These are phyloP conservation scores for Cephonodes hylas DNA, from an alignment of 2,888 invertebrate genomes.

Conservation along the genomic window DNA sequence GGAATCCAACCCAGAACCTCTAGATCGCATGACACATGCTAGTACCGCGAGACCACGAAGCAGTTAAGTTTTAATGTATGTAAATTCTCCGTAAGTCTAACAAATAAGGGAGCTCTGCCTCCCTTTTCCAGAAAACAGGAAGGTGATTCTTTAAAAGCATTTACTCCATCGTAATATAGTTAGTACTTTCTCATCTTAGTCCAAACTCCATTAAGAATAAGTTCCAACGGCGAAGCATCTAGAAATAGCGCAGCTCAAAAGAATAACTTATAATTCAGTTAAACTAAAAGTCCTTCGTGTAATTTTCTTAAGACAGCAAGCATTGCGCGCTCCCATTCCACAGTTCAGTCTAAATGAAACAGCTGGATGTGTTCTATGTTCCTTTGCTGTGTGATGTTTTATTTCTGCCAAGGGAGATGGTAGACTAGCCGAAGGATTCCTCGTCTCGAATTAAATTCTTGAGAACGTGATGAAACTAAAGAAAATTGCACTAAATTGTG, in stretches of 20 bases:
- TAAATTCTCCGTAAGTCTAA: too few relatives aligned
- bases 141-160: too few relatives aligned
- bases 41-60: too few relatives aligned
- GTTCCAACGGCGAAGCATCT: neutral
- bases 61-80: too few relatives aligned
- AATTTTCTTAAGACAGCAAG: neutral
- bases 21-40: too few relatives aligned
- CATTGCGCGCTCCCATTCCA: neutral
- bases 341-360: neutral
- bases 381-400: conserved; percentile 1
- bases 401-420: neutral
- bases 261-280: neutral
- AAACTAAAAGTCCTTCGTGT: neutral
- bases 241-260: neutral
- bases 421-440: neutral
- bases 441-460: conserved; percentile 5
- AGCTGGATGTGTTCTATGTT: neutral
- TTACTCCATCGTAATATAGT: too few relatives aligned
- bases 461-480: conserved; percentile 4
- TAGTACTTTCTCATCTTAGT: too few relatives aligned
- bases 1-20: too few relatives aligned
- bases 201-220: too few relatives aligned
- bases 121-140: too few relatives aligned
- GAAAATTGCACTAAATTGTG: conserved; percentile 2
- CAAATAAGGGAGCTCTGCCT: too few relatives aligned